phyloP scores from a whole-genome alignment of 2,888 invertebrate genomes.

The Agonum fuliginosum region DNA sequence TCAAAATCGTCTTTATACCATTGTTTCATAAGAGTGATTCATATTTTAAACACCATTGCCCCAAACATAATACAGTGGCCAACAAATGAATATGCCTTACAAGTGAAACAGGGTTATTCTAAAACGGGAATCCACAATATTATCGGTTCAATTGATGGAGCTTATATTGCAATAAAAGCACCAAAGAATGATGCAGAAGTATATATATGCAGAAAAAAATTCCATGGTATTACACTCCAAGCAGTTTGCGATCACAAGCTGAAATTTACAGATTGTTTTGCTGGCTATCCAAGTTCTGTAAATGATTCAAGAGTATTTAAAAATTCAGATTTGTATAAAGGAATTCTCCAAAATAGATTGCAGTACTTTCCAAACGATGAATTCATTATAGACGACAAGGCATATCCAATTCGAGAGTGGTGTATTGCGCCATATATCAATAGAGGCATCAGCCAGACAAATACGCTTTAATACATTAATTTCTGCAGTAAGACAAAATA shows the following conservation, averaged over 20 bases:
- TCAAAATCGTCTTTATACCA: constrained; percentile 31
- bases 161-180: constrained; percentile 45
- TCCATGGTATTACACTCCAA: constrained; percentile 46
- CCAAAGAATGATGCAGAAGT: constrained; percentile 44
- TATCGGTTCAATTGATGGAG: constrained; percentile 45
- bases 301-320: constrained; percentile 35
- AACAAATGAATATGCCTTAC: neutral
- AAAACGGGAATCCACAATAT: constrained; percentile 9
- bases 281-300: constrained; percentile 53
- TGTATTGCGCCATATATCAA: neutral
- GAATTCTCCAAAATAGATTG: neutral
- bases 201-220: constrained; percentile 48
- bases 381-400: constrained; percentile 7
- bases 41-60: constrained; percentile 36
- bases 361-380: constrained; percentile 40
- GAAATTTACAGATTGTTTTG: too few species aligned
- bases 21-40: constrained; percentile 11
- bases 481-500: constrained; percentile 1
- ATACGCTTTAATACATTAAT: neutral
- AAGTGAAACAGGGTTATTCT: constrained; percentile 8
- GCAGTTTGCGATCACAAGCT: constrained; percentile 39
- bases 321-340: constrained; percentile 43
- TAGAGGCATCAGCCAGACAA: neutral
- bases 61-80: constrained; percentile 36
- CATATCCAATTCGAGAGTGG: constrained; percentile 4